A percentile compares a stretch with the other conserved stretches of the same genome.
phyloP scores from a whole-genome alignment of 2,797 vertebrate species.

The Chanos chanos region DNA sequence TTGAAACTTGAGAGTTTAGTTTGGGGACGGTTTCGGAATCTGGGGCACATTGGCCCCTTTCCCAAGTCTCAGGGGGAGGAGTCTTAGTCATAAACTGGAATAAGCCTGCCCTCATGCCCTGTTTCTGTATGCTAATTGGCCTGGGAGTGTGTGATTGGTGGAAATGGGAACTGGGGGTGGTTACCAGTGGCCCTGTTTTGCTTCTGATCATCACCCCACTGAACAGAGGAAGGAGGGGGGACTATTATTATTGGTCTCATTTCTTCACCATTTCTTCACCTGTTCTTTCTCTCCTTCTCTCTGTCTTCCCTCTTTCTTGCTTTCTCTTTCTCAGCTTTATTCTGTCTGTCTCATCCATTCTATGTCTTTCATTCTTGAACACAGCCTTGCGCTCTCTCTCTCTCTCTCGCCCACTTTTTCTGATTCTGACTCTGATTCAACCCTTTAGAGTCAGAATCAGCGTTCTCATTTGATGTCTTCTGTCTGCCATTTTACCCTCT shows the following conservation, averaged over 20 bases:
- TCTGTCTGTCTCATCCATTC: no score
- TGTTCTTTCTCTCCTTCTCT: not conserved
- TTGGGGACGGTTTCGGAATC: no score
- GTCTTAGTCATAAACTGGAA: not conserved
- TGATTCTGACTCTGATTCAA: not conserved
- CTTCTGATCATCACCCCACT: constrained; percentile 34
- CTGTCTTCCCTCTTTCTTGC: not conserved
- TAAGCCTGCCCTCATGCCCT: constrained; percentile 20
- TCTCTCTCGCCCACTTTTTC: not conserved
- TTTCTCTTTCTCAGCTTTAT: not conserved
- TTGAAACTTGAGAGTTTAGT: no score
- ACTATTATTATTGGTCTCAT: constrained; percentile 43
- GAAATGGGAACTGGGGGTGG: constrained; percentile 9
- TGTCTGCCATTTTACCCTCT: no score
- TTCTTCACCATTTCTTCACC: constrained; percentile 11
- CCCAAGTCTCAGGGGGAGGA: not conserved
- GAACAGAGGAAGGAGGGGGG: constrained; percentile 26
- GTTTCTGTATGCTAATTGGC: constrained; percentile 40
- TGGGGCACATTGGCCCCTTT: no score
- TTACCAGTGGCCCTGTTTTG: constrained; percentile 37
- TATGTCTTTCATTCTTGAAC: not conserved
- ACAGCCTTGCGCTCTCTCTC: not conserved
- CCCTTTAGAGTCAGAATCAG: no score
- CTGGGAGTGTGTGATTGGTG: constrained; percentile 1
- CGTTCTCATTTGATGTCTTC: no score